Conservation (phyloP, 2,797 vertebrate genomes). For the Hemibagrus guttatus region DNA sequence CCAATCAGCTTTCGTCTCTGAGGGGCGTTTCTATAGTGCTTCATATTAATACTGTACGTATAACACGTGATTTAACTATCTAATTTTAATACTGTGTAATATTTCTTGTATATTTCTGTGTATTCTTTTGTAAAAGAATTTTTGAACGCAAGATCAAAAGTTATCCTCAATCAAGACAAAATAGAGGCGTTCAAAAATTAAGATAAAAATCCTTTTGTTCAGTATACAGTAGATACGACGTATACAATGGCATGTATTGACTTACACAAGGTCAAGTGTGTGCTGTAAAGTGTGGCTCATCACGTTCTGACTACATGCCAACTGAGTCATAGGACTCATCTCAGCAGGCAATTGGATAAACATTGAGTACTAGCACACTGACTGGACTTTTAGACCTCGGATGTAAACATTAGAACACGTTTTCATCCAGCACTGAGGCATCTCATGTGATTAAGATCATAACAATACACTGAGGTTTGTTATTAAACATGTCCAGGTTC, state of each 20-base stretch:
- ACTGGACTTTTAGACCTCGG: constrained; percentile 13
- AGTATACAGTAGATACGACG: background rate
- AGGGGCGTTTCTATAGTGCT: constrained; percentile 61
- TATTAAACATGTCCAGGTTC: background rate
- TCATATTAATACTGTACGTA: too few relatives aligned
- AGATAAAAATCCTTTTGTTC: background rate
- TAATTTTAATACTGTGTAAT: background rate
- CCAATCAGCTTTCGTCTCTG: constrained; percentile 68
- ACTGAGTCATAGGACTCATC: background rate
- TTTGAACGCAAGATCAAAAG: too few relatives aligned
- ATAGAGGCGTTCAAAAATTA: too few relatives aligned
- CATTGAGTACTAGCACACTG: background rate
- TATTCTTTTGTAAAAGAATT: background rate
- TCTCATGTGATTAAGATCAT: background rate
- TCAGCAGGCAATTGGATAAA: background rate
- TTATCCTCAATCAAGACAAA: too few relatives aligned
- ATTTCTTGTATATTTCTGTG: too few relatives aligned
- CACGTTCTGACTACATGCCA: background rate
- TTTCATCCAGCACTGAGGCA: background rate
- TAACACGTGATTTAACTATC: background rate
- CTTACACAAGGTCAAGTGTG: background rate
- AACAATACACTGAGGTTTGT: background rate
- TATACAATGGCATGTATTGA: background rate
- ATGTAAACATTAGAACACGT: constrained; percentile 12
- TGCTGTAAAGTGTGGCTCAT: background rate